Evolutionary conservation across 2,888 invertebrate species (phyloP).

Genomic region (Nineta flava): DNA sequence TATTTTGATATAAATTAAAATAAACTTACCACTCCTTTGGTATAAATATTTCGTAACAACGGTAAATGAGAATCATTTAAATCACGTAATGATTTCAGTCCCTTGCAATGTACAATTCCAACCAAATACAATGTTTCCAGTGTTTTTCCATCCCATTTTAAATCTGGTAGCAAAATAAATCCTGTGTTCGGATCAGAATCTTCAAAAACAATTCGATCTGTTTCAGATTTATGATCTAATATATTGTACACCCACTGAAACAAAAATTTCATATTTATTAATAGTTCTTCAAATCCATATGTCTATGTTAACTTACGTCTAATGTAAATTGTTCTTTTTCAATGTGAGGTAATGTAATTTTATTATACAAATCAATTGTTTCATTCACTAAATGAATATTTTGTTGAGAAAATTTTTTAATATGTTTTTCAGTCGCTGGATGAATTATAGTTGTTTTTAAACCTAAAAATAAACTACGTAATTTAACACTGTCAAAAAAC

Average conservation of each 20-base stretch:
- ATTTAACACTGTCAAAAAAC: background rate
- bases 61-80: conserved; percentile 62
- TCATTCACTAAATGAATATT: conserved; percentile 64
- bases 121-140: conserved; percentile 68
- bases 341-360: conserved; percentile 63
- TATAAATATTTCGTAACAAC: conserved; percentile 63
- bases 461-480: conserved; percentile 33
- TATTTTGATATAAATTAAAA: too few species aligned
- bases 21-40: conserved; percentile 49
- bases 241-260: conserved; percentile 96
- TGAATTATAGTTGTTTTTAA: conserved; percentile 80
- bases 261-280: conserved; percentile 9
- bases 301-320: conserved; percentile 38
- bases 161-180: conserved; percentile 80
- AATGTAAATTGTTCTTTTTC: conserved; percentile 57
- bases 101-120: conserved; percentile 58
- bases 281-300: background rate
- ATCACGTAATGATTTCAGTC: conserved; percentile 73
- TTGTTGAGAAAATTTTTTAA: conserved; percentile 69
- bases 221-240: conserved; percentile 77
- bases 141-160: conserved; percentile 84
- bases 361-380: conserved; percentile 65
- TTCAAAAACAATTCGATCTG: conserved; percentile 72
- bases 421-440: conserved; percentile 87
- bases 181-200: conserved; percentile 63